Evolutionary conservation across 53 echinoderm and acorn worm genomes (phyloP).

Genomic region (Pentamera pediparva): DNA sequence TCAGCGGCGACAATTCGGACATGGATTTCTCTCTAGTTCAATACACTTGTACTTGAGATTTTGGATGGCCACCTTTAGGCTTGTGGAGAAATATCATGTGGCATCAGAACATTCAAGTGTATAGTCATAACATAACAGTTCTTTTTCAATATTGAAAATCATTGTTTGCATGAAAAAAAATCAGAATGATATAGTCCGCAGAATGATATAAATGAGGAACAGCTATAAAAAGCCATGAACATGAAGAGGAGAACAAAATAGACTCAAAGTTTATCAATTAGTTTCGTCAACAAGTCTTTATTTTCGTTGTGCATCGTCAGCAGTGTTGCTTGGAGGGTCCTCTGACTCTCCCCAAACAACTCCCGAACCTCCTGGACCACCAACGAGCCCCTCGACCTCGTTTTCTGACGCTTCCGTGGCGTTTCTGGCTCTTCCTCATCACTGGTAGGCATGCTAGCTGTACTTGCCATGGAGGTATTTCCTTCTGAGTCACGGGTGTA

Average conservation of each 20-base stretch:
- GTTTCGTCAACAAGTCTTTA: background rate
- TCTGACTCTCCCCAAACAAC: background rate
- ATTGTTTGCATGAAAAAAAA: too few species aligned
- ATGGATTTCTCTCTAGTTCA: too few species aligned
- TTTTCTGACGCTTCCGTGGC: background rate
- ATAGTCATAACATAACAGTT: too few species aligned
- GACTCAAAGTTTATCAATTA: background rate
- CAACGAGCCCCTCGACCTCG: background rate
- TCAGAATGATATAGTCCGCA: too few species aligned
- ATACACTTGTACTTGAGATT: too few species aligned
- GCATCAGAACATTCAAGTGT: too few species aligned
- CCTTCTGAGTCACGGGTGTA: conserved; percentile 1
- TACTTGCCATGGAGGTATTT: background rate
- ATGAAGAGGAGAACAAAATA: background rate
- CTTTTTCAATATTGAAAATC: too few species aligned
- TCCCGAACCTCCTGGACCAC: background rate
- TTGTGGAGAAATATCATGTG: too few species aligned
- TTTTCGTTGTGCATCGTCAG: conserved; percentile 1
- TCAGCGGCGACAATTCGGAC: too few species aligned
- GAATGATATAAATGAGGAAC: too few species aligned
- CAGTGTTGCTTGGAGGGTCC: background rate
- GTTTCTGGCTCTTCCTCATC: background rate
- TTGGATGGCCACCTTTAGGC: too few species aligned
- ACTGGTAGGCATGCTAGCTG: conserved; percentile 2
- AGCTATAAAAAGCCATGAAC: background rate